phyloP scores from a whole-genome alignment of 2,888 invertebrate genomes.

The Diaperis boleti region DNA sequence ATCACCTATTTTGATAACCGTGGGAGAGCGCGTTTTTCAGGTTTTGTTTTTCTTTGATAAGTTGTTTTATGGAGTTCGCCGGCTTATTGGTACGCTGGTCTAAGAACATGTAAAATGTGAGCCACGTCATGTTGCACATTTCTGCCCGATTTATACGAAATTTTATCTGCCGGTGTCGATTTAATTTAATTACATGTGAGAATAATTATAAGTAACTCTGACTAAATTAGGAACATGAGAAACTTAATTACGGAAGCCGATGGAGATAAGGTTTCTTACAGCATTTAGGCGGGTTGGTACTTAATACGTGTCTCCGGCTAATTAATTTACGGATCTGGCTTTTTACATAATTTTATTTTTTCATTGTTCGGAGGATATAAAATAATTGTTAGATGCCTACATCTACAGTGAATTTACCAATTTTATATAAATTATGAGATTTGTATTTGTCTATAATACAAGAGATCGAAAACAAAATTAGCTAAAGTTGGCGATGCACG shows the following conservation, averaged over 20 bases:
- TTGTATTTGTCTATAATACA: too few species aligned
- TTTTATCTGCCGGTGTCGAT: conserved; percentile 15
- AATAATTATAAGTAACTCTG: conserved; percentile 31
- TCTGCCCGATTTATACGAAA: neutral
- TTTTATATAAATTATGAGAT: neutral
- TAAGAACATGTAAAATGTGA: conserved; percentile 18
- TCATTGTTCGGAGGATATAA: neutral
- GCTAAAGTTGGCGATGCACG: too few species aligned
- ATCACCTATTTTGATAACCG: conserved; percentile 53
- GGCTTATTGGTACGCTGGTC: conserved; percentile 26
- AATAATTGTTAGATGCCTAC: too few species aligned
- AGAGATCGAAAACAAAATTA: too few species aligned
- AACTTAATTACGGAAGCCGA: conserved; percentile 39
- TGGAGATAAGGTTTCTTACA: conserved; percentile 37
- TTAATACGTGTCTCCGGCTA: conserved; percentile 28
- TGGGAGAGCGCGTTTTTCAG: conserved; percentile 44
- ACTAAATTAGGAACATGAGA: conserved; percentile 36
- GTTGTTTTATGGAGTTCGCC: conserved; percentile 22
- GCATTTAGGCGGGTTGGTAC: conserved; percentile 37
- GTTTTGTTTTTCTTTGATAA: conserved; percentile 18
- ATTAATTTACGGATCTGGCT: conserved; percentile 26
- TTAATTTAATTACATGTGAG: conserved; percentile 37
- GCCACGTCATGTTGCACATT: conserved; percentile 25
- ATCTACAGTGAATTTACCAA: neutral
- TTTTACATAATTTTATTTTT: conserved; percentile 31